Conservation (phyloP, 2,113 vertebrate species). For the Periophthalmus modestus region DNA sequence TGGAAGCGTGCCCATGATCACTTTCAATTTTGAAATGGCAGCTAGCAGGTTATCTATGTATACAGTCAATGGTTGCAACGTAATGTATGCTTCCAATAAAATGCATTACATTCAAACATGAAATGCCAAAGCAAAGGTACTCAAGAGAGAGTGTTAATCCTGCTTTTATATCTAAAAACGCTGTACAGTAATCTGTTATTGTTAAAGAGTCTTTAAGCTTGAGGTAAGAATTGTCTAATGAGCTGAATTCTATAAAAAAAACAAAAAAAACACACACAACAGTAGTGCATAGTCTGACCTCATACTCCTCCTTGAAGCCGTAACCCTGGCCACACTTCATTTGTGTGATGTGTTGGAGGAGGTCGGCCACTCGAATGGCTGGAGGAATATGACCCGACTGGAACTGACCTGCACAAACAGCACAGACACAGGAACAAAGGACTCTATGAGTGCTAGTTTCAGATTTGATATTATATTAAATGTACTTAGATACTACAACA, state of each 20-base stretch:
- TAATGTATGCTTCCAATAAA: too few species aligned
- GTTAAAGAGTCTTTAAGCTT: too few species aligned
- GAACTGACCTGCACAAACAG: constrained; percentile 61
- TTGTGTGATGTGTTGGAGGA: constrained; percentile 99
- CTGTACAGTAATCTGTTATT: background rate
- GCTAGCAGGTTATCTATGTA: too few species aligned
- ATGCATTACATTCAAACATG: too few species aligned
- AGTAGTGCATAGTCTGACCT: constrained; percentile 74
- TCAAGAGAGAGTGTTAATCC: background rate
- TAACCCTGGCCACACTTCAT: constrained; percentile 98
- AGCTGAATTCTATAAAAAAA: background rate
- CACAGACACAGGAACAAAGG: constrained; percentile 5
- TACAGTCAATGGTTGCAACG: too few species aligned
- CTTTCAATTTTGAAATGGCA: too few species aligned
- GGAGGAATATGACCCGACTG: constrained; percentile 93
- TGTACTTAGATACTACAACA: too few species aligned
- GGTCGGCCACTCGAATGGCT: constrained; percentile 93
- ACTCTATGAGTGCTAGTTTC: background rate
- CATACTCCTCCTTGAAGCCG: constrained; percentile 97
- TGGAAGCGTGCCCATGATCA: too few species aligned
- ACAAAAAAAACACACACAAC: too few species aligned
- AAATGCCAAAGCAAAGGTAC: too few species aligned
- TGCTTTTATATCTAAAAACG: background rate
- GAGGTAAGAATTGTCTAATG: background rate
- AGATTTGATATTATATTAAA: too few species aligned